phyloP scores from a whole-genome alignment of 2,888 invertebrate genomes.

The Gibbula magus region DNA sequence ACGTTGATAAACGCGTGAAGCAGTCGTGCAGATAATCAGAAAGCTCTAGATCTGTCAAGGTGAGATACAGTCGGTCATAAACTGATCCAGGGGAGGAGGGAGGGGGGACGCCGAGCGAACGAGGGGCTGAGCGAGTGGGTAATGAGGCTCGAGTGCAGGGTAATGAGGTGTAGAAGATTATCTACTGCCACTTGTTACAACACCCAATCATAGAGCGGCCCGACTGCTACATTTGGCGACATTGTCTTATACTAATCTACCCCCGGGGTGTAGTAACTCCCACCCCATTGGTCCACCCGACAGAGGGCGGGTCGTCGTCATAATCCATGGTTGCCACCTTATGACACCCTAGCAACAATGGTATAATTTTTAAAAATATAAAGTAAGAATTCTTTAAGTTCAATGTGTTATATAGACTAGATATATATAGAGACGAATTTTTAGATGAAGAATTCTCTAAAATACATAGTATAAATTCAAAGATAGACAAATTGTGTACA shows the following conservation, averaged over 20 bases:
- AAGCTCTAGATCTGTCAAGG: no score
- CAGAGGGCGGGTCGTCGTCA: background rate
- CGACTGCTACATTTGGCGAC: background rate
- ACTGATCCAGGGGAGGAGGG: no score
- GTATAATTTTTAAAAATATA: background rate
- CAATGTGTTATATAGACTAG: no score
- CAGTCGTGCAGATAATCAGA: no score
- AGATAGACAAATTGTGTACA: no score
- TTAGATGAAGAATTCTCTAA: no score
- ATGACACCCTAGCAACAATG: background rate
- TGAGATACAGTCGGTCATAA: no score
- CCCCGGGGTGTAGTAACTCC: background rate
- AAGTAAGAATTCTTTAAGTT: no score
- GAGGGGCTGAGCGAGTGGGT: background rate
- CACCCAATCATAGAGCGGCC: background rate
- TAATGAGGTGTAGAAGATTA: constrained; percentile 7
- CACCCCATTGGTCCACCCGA: background rate
- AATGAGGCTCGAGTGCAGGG: background rate
- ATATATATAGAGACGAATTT: no score
- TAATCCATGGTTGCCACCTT: background rate
- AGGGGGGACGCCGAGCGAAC: no score
- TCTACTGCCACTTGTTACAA: background rate
- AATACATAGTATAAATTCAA: no score
- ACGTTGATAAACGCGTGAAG: no score
- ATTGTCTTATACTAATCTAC: background rate